Percentiles rank a stretch among this genome's conserved stretches.
phyloP scores from a whole-genome alignment of 2,888 invertebrate genomes.

The Eristalinus aeneus region DNA sequence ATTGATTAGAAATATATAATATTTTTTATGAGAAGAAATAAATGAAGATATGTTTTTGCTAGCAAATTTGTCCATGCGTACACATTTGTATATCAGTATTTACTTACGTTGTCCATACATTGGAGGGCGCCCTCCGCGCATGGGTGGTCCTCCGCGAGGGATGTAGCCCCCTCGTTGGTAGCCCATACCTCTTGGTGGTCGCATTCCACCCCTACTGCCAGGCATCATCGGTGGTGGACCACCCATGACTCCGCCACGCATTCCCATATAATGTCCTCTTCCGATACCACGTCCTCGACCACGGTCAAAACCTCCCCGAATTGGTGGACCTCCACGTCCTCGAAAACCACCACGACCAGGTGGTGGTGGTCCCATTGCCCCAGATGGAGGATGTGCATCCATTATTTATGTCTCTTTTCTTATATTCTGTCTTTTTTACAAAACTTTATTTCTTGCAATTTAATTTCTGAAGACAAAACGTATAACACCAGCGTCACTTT shows the following conservation, averaged over 20 bases:
- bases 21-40: no score
- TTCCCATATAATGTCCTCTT: constrained; percentile 79
- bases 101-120: constrained; percentile 79
- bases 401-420: constrained; percentile 27
- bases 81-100: background rate
- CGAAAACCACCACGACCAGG: constrained; percentile 78
- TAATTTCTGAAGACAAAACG: background rate
- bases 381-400: constrained; percentile 73
- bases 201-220: constrained; percentile 78
- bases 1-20: no score
- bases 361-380: constrained; percentile 74
- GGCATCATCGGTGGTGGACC: constrained; percentile 73
- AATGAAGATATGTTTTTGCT: no score
- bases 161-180: constrained; percentile 75
- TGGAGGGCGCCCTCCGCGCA: constrained; percentile 77
- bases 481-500: background rate
- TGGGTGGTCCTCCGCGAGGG: constrained; percentile 73
- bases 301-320: constrained; percentile 79
- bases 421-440: background rate
- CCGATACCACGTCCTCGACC: constrained; percentile 80
- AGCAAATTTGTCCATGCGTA: no score
- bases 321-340: constrained; percentile 77
- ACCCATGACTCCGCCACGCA: constrained; percentile 74
- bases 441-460: background rate
- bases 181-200: constrained; percentile 76